Percentiles rank a stretch among this genome's conserved stretches.
Conservation (phyloP, 1,140 invertebrate genomes). For the Laupala kohalensis region DNA sequence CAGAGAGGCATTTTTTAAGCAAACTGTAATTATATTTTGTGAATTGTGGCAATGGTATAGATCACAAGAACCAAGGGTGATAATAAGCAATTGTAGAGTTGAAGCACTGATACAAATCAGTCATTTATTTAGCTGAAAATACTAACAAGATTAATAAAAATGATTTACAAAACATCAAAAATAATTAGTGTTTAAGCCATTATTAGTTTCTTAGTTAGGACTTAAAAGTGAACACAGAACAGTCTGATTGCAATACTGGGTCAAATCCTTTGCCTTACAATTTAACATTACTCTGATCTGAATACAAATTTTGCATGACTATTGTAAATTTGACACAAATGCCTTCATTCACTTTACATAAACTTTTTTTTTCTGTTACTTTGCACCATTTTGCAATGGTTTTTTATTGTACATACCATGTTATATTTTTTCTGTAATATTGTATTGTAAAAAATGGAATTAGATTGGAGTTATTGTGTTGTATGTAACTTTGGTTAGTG, state of each 20-base stretch:
- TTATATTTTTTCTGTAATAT: not conserved
- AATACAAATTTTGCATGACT: not conserved
- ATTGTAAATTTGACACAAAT: not conserved
- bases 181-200: too few species aligned
- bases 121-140: too few species aligned
- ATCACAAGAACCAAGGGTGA: too few species aligned
- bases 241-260: not conserved
- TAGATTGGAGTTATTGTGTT: not conserved
- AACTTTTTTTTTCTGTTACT: not conserved
- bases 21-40: too few species aligned
- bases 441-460: not conserved
- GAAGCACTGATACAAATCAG: too few species aligned
- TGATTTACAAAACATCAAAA: too few species aligned
- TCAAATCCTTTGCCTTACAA: not conserved
- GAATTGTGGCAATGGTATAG: too few species aligned
- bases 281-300: not conserved
- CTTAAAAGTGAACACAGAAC: not conserved
- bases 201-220: too few species aligned
- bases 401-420: not conserved
- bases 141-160: too few species aligned
- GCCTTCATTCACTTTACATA: not conserved
- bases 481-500: not conserved
- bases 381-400: not conserved
- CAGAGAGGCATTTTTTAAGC: too few species aligned
- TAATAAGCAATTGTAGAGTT: too few species aligned